These are phyloP conservation scores for Scomberomorus guttatus DNA, from an alignment of 2,797 vertebrate genomes.

Conservation along the genomic window DNA sequence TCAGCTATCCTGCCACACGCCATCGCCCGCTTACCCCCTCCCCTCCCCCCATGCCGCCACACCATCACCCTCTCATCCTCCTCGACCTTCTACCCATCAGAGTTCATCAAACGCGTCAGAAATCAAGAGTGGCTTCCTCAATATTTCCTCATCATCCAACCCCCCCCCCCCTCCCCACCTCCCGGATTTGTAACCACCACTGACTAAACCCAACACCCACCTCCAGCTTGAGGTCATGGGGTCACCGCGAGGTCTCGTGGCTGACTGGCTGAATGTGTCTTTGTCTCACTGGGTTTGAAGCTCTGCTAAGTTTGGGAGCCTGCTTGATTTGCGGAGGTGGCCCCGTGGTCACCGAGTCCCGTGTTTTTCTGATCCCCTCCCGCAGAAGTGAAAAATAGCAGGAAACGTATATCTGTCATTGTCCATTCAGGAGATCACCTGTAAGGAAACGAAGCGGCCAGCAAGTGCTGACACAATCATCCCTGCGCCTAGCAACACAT, in stretches of 20 bases:
- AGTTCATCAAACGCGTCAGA: slow-evolving; percentile 83
- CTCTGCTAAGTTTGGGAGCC: slow-evolving; percentile 64
- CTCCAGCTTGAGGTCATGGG: slow-evolving; percentile 57
- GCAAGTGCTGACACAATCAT: slow-evolving; percentile 87
- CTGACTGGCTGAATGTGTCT: slow-evolving; percentile 64
- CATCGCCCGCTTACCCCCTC: slow-evolving; percentile 36
- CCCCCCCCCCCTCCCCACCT: slow-evolving; percentile 17
- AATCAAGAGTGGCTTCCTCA: slow-evolving; percentile 83
- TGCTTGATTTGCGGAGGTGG: slow-evolving; percentile 64
- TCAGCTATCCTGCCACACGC: slow-evolving; percentile 78
- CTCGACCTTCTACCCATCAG: slow-evolving; percentile 76
- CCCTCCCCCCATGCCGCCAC: slow-evolving; percentile 38
- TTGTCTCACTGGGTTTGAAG: slow-evolving; percentile 60
- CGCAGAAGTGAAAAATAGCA: slow-evolving; percentile 83
- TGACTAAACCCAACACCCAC: slow-evolving; percentile 43
- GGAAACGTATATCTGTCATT: slow-evolving; percentile 87
- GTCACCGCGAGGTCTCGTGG: slow-evolving; percentile 66
- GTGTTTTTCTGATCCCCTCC: slow-evolving; percentile 80
- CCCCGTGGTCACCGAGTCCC: slow-evolving; percentile 65
- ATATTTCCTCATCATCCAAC: slow-evolving; percentile 74
- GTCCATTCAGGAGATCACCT: slow-evolving; percentile 88
- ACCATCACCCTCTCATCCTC: slow-evolving; percentile 73
- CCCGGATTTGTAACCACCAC: slow-evolving; percentile 56
- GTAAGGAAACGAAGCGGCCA: slow-evolving; percentile 85
- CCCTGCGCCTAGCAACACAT: slow-evolving; percentile 86